Percentiles rank a stretch among this genome's conserved stretches.
phyloP scores from a whole-genome alignment of 2,113 vertebrate species.

The Otolemur garnettii region DNA sequence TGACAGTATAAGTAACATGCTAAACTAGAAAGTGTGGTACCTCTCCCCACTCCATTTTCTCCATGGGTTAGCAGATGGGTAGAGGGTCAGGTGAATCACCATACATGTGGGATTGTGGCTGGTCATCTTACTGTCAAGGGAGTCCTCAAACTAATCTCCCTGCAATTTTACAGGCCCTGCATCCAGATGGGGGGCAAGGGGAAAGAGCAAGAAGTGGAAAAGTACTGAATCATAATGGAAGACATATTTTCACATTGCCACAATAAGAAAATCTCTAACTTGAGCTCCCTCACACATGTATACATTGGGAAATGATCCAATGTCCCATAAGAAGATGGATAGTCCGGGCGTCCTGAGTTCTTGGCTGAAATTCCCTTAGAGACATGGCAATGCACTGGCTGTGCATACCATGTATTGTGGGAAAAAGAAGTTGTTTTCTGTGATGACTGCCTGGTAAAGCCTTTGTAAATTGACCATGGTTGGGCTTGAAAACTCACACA shows the following conservation, averaged over 20 bases:
- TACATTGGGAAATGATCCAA: neutral
- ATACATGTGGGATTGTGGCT: accelerated
- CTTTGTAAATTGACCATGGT: neutral
- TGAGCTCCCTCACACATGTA: neutral
- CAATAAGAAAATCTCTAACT: neutral
- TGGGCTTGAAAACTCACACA: neutral
- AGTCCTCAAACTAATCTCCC: neutral
- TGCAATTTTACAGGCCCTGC: neutral
- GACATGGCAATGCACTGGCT: neutral
- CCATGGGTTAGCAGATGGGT: neutral
- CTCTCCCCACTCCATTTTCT: neutral
- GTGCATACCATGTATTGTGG: neutral
- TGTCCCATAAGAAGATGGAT: neutral
- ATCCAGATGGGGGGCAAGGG: neutral
- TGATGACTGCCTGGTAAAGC: neutral
- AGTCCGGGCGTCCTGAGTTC: neutral
- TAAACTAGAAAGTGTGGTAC: too few species aligned
- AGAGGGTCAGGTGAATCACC: neutral
- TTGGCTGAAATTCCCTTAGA: too few species aligned
- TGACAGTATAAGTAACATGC: neutral
- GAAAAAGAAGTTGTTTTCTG: too few species aligned
- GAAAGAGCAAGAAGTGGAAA: neutral
- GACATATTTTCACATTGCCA: neutral
- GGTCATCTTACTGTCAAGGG: neutral
- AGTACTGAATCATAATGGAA: neutral